These are phyloP conservation scores for Noctua fimbriata DNA, from an alignment of 2,888 invertebrate genomes.

Conservation along the genomic window DNA sequence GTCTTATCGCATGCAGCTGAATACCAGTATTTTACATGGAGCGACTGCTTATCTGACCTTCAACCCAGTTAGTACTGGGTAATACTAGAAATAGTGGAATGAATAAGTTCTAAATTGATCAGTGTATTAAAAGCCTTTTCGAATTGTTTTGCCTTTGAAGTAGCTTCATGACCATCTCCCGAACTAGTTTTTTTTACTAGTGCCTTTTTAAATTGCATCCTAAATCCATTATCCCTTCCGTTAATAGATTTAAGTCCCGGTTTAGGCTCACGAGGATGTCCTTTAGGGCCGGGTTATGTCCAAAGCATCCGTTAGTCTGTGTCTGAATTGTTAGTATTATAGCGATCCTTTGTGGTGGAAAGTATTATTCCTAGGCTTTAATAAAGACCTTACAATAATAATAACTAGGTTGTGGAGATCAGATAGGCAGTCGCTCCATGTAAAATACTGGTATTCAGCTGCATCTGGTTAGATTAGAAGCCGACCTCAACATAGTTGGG, in stretches of 20 bases:
- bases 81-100: neutral
- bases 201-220: constrained; percentile 42
- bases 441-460: too few relatives aligned
- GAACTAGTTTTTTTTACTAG: constrained; percentile 16
- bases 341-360: constrained; percentile 6
- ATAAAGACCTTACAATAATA: neutral
- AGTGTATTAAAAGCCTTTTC: neutral
- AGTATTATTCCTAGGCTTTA: neutral
- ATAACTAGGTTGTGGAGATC: too few relatives aligned
- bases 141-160: neutral
- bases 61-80: neutral
- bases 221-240: constrained; percentile 53
- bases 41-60: neutral
- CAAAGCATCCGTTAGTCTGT: constrained; percentile 36
- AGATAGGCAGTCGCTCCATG: too few relatives aligned
- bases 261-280: constrained; percentile 44
- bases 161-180: neutral
- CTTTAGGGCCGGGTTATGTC: constrained; percentile 28
- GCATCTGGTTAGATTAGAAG: too few relatives aligned
- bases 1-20: neutral
- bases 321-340: constrained; percentile 41
- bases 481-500: too few relatives aligned
- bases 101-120: neutral
- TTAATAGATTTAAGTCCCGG: constrained; percentile 49
- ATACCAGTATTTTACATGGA: neutral